Evolutionary conservation across 2,888 invertebrate species (phyloP), one percentile per base, ranked within the genome.

Genomic region (Sinhomidia bicolor): DNA sequence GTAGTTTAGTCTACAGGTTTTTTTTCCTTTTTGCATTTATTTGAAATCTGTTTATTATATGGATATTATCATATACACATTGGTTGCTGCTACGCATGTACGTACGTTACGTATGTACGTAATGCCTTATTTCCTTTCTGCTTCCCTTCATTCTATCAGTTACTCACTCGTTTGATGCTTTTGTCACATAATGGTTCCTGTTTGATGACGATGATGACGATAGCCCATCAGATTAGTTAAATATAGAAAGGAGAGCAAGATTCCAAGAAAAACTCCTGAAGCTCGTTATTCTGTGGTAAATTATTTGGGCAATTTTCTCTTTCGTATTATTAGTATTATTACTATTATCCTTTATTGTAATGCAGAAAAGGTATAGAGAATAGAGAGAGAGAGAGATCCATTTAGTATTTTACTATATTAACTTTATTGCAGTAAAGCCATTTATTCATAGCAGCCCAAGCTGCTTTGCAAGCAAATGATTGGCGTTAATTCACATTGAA

Each of bases 201-300:
- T 44, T 82, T 54, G 36, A 68, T 51, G 20, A 26, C 41, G 71
- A 32, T 26, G 20, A 26, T 68, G 71, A 32, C 47, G 74, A 74
- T 82, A 68, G 51, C 20, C 68, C 82, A 82, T 68, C 68, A 82
- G 65, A 26, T 65, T 82, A 23, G 82, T 82, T 82, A 82, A 82
- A 82, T 82, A 68, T 82, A 82, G 82, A 68, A 82, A 81, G 68
- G 54, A 29, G 65, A 74, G 74, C 51, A 29, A 32, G 20, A 82
- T 82, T 82, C 82, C 68, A 65, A 62, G 68, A 68, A 82, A 81
- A 68, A 17, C 23, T 5, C 36, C 0, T 57, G 36, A 20, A 36
- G 57, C 60, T 41, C 36, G 36, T 23, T 60, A 79, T 36, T 60
- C 23, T 57, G 36, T 60, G 41, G 79, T 60, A 79, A 41, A 79